Evolutionary conservation across 2,797 vertebrate genomes (phyloP).

Genomic region (Lophius americanus): DNA sequence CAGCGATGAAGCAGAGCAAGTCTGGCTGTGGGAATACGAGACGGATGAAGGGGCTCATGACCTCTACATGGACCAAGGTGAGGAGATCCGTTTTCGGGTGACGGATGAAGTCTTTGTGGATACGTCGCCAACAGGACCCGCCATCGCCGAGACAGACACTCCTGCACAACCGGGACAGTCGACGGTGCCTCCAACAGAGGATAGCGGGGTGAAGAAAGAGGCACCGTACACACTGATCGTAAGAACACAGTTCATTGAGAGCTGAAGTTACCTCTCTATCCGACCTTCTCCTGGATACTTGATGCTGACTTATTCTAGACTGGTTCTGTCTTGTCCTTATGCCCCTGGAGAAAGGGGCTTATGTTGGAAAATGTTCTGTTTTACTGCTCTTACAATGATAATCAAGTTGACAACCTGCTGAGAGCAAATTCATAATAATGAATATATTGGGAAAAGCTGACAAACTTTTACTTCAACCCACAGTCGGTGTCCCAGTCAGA

Average conservation of each 20-base stretch:
- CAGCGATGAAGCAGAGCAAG: slow-evolving; percentile 96
- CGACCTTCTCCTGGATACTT: no score
- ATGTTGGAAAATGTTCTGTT: no score
- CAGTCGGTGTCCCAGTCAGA: no score
- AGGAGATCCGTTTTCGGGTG: slow-evolving; percentile 94
- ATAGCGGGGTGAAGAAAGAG: slow-evolving; percentile 83
- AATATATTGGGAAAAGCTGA: no score
- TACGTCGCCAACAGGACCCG: slow-evolving; percentile 94
- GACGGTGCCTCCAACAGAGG: slow-evolving; percentile 52
- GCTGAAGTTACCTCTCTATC: no score
- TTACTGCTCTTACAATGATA: not conserved
- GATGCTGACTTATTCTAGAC: no score
- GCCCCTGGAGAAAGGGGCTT: no score
- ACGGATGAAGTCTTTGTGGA: slow-evolving; percentile 94
- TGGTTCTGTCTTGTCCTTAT: no score
- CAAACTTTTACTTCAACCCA: no score
- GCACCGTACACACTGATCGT: slow-evolving; percentile 94
- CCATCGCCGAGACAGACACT: slow-evolving; percentile 70
- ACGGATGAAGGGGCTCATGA: slow-evolving; percentile 97
- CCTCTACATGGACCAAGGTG: slow-evolving; percentile 98
- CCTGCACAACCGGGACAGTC: slow-evolving; percentile 57
- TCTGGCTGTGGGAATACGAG: slow-evolving; percentile 99
- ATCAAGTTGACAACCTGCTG: not conserved
- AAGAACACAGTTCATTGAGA: slow-evolving; percentile 47
- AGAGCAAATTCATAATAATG: no score